These are phyloP conservation scores for Lacerta agilis DNA, from an alignment of 2,797 vertebrate genomes.

Conservation along the genomic window DNA sequence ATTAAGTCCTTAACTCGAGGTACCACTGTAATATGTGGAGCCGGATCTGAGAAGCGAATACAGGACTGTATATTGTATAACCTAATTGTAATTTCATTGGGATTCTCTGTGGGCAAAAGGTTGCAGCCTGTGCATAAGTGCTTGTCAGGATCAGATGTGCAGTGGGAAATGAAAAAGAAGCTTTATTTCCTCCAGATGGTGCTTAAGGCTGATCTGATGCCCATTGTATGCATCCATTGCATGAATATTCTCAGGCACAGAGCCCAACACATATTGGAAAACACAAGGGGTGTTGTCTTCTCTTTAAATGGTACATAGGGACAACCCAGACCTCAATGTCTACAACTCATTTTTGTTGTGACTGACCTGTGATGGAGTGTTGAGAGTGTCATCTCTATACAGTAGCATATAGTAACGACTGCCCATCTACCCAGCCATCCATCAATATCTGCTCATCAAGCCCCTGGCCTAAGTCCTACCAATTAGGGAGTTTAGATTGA, in stretches of 20 bases:
- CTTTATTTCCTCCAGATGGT: background rate
- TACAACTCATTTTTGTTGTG: constrained; percentile 11
- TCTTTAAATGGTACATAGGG: constrained; percentile 3
- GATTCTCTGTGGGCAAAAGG: constrained; percentile 32
- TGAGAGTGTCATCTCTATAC: background rate
- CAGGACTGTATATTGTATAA: background rate
- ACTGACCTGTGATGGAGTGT: background rate
- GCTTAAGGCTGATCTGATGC: background rate
- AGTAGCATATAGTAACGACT: background rate
- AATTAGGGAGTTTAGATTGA: background rate
- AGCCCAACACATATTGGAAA: constrained; percentile 30
- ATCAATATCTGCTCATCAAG: background rate
- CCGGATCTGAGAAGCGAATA: background rate
- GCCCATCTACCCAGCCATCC: background rate
- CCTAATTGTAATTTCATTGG: constrained; percentile 14
- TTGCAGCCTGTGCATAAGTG: constrained; percentile 19
- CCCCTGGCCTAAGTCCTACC: background rate
- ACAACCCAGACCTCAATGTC: constrained; percentile 21
- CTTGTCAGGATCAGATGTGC: constrained; percentile 22
- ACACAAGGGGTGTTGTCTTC: constrained; percentile 35
- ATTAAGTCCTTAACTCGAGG: no score
- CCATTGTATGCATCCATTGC: background rate
- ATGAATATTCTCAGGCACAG: constrained; percentile 36
- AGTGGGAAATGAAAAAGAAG: background rate
- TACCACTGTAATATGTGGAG: background rate